phyloP scores from a whole-genome alignment of 2,797 vertebrate species.

The Paedocypris micromegethes region DNA sequence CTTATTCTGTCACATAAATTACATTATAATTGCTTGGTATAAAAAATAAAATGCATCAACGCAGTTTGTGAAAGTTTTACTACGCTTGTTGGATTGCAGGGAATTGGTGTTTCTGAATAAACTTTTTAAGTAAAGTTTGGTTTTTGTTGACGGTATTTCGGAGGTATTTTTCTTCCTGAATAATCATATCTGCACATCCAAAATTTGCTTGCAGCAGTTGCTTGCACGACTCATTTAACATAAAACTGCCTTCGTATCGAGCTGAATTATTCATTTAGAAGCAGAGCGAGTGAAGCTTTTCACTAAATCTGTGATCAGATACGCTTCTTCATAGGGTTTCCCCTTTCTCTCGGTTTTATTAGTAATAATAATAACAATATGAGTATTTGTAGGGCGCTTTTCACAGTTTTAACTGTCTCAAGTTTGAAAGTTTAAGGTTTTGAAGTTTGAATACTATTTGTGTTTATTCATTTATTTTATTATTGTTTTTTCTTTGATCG shows the following conservation, averaged over 20 bases:
- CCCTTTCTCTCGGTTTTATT: conserved; percentile 57
- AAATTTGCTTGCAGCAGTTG: conserved; percentile 32
- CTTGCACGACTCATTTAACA: conserved; percentile 37
- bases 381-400: no score
- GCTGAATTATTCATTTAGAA: conserved; percentile 33
- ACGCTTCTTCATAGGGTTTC: conserved; percentile 9
- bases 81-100: conserved; percentile 14
- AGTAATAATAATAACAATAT: no score
- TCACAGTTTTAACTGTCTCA: no score
- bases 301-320: conserved; percentile 10
- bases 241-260: conserved; percentile 27
- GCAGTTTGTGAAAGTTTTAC: no score
- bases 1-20: no score
- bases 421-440: no score
- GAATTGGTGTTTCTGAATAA: conserved; percentile 28
- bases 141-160: background rate
- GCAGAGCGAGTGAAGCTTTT: conserved; percentile 21
- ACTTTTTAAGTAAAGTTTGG: conserved; percentile 20
- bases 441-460: conserved; percentile 16
- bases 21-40: no score
- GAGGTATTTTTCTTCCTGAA: background rate
- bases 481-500: conserved; percentile 61
- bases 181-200: conserved; percentile 24
- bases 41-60: background rate
- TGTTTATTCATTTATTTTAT: conserved; percentile 63